A percentile compares a stretch with the other conserved stretches of the same genome.
phyloP scores from a whole-genome alignment of 1,140 invertebrate genomes.

The Drosophila pandora region DNA sequence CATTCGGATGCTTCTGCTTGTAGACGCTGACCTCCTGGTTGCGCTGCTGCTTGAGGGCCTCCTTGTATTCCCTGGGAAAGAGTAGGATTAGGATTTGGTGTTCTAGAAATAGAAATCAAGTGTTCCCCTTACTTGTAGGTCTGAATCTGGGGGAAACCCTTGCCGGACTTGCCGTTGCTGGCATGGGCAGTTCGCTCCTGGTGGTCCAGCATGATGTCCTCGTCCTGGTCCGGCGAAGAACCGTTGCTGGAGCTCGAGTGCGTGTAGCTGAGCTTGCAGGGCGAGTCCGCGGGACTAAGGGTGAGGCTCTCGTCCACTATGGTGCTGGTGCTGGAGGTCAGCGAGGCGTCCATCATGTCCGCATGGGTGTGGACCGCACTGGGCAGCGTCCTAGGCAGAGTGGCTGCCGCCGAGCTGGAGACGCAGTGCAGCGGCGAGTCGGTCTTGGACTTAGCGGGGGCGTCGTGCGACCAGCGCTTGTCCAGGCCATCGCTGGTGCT shows the following conservation, averaged over 20 bases:
- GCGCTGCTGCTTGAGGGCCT: slow-evolving; percentile 92
- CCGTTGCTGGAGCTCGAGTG: slow-evolving; percentile 80
- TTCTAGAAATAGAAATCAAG: neutral
- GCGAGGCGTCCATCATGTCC: slow-evolving; percentile 76
- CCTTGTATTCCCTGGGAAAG: slow-evolving; percentile 91
- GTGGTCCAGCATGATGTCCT: slow-evolving; percentile 78
- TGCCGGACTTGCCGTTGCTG: slow-evolving; percentile 87
- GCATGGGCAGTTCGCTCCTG: slow-evolving; percentile 74
- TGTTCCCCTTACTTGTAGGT: slow-evolving; percentile 89
- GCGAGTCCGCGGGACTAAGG: slow-evolving; percentile 55
- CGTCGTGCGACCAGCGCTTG: slow-evolving; percentile 94
- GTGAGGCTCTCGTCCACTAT: slow-evolving; percentile 80
- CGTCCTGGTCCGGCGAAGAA: slow-evolving; percentile 82
- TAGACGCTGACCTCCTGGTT: slow-evolving; percentile 90
- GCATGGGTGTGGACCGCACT: slow-evolving; percentile 50
- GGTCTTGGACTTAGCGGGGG: slow-evolving; percentile 77
- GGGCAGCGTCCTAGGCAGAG: slow-evolving; percentile 55
- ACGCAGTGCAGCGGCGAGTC: slow-evolving; percentile 66
- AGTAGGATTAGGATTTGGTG: slow-evolving; percentile 28
- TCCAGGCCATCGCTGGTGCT: slow-evolving; percentile 91
- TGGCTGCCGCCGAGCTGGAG: slow-evolving; percentile 33
- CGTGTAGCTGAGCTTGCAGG: slow-evolving; percentile 58
- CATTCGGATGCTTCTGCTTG: slow-evolving; percentile 75
- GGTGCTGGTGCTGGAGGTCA: slow-evolving; percentile 78
- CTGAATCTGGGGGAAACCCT: slow-evolving; percentile 90